Conservation (phyloP, 2,113 vertebrate species). For the Pluvianellus socialis region DNA sequence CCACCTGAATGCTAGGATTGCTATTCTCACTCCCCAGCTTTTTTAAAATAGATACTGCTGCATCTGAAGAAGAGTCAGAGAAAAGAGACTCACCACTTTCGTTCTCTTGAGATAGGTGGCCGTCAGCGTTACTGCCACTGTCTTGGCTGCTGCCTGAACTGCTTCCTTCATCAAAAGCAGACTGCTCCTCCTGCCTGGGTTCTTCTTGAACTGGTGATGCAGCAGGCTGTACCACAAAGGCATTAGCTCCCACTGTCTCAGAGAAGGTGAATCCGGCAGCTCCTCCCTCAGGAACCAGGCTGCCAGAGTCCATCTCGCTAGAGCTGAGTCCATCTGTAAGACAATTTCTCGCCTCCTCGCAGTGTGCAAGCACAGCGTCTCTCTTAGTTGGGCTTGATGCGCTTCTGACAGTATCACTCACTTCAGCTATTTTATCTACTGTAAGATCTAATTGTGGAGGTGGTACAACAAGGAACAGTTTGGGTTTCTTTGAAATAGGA, state of each 20-base stretch:
- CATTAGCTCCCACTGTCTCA: slow-evolving; percentile 53
- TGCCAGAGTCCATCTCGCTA: slow-evolving; percentile 64
- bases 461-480: slow-evolving; percentile 80
- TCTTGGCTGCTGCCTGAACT: slow-evolving; percentile 71
- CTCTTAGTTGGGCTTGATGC: slow-evolving; percentile 43
- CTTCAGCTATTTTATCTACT: slow-evolving; percentile 68
- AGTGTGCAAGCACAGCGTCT: slow-evolving; percentile 58
- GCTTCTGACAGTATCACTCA: slow-evolving; percentile 51
- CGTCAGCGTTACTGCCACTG: slow-evolving; percentile 65
- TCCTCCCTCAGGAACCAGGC: slow-evolving; percentile 67
- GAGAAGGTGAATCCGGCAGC: slow-evolving; percentile 62
- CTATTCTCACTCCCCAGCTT: not conserved
- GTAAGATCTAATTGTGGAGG: slow-evolving; percentile 73
- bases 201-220: slow-evolving; percentile 57
- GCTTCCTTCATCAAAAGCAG: slow-evolving; percentile 51
- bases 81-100: slow-evolving; percentile 80
- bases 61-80: not conserved
- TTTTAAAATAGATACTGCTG: not conserved
- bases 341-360: slow-evolving; percentile 41
- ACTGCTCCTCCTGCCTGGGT: slow-evolving; percentile 65
- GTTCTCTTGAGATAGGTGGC: slow-evolving; percentile 75
- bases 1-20: not conserved
- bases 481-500: slow-evolving; percentile 90
- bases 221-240: slow-evolving; percentile 71
- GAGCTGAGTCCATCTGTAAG: slow-evolving; percentile 53